phyloP scores from a whole-genome alignment of 2,888 invertebrate genomes.

The Rhamphomyia laevipes region DNA sequence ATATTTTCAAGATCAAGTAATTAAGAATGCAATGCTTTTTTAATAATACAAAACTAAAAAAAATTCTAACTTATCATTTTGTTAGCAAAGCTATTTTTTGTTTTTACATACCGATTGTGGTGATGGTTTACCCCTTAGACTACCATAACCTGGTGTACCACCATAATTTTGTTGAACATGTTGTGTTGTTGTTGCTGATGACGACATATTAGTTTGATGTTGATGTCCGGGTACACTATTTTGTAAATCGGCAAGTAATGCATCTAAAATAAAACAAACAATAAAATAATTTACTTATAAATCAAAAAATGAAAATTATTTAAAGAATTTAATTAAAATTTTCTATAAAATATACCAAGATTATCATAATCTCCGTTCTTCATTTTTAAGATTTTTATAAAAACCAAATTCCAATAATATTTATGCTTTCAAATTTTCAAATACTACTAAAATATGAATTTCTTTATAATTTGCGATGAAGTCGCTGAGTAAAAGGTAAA shows the following conservation, averaged over 20 bases:
- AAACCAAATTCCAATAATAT: no score
- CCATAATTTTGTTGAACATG: constrained; percentile 31
- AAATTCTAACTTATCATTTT: neutral
- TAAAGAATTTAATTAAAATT: neutral
- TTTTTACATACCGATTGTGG: constrained; percentile 48
- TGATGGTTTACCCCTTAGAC: constrained; percentile 56
- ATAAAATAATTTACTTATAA: neutral
- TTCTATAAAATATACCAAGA: constrained; percentile 21
- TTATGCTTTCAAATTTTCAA: no score
- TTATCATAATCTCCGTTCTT: constrained; percentile 32
- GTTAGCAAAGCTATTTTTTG: no score
- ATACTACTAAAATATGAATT: no score
- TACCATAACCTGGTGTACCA: constrained; percentile 52
- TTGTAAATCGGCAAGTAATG: constrained; percentile 88
- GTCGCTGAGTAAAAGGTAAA: no score
- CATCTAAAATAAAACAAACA: constrained; percentile 60
- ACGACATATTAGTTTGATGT: constrained; percentile 30
- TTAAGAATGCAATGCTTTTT: no score
- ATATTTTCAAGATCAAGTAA: no score
- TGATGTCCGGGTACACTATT: constrained; percentile 72
- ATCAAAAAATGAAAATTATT: no score
- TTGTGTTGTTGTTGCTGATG: constrained; percentile 31
- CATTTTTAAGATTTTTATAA: constrained; percentile 18
- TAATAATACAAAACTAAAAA: no score
- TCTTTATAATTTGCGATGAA: no score